phyloP scores from a whole-genome alignment of 2,797 vertebrate genomes.

The Pachyuromys duprasi region DNA sequence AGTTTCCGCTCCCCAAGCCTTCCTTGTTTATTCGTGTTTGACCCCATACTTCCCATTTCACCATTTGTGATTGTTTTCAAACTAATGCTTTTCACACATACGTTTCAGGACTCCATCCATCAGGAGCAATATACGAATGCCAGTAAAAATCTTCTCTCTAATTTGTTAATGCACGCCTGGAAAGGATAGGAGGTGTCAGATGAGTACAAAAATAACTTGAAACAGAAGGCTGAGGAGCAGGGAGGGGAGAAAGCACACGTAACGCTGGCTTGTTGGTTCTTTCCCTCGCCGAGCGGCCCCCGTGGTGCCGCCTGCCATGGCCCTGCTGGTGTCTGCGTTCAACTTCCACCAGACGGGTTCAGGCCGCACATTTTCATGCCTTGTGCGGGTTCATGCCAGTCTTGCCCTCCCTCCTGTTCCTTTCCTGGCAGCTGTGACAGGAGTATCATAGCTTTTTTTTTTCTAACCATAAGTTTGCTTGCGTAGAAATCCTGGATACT shows the following conservation, averaged over 20 bases:
- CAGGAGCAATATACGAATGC: constrained; percentile 40
- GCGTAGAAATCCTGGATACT: constrained; percentile 75
- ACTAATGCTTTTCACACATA: constrained; percentile 44
- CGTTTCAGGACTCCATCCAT: constrained; percentile 33
- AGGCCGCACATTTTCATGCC: background rate
- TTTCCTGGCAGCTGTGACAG: constrained; percentile 74
- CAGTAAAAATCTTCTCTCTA: constrained; percentile 47
- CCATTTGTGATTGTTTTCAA: constrained; percentile 72
- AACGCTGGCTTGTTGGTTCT: constrained; percentile 49
- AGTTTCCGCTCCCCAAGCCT: background rate
- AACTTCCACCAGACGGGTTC: background rate
- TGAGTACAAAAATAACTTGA: constrained; percentile 74
- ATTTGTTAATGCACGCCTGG: constrained; percentile 65
- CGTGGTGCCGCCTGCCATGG: background rate
- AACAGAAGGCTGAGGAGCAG: constrained; percentile 71
- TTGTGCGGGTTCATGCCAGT: constrained; percentile 31
- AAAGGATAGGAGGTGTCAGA: constrained; percentile 69
- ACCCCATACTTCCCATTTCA: constrained; percentile 23
- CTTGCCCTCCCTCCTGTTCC: background rate
- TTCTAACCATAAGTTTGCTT: constrained; percentile 74
- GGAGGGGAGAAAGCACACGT: constrained; percentile 60
- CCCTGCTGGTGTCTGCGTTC: background rate
- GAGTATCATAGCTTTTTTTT: constrained; percentile 62
- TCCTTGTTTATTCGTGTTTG: constrained; percentile 44
- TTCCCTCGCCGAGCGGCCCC: background rate